Evolutionary conservation across 2,888 invertebrate genomes (phyloP), one percentile per base, ranked within the genome.

Genomic region (Chymomyza caudatula): DNA sequence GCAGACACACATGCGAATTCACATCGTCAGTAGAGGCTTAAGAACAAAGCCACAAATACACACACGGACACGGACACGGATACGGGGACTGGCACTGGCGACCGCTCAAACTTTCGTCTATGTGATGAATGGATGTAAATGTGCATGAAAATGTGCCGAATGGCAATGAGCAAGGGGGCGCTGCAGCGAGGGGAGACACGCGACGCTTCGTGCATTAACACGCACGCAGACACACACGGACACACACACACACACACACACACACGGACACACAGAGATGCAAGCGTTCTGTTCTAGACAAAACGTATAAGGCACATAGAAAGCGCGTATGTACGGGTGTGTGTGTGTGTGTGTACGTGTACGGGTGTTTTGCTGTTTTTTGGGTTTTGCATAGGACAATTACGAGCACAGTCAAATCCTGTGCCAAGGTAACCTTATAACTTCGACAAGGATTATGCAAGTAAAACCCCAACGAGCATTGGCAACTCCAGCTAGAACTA

Each of bases 401-500:
- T 65, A 69, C 60, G 59, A 60, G 4, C 64, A 62, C 52, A 59
- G 8, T 2, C 71, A 78, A 78, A 76, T 72, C 74, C 76, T 65
- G 63, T 67, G 68, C 68, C 69, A 75, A 79, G 67, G 65, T 71
- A 61, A 58, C 68, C 73, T 69, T 71, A 71, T 67, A 77, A 80
- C 68, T 83, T 67, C 64, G 59, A 63, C 64, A 60, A 61, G 80
- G 80, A 77, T 85, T 83, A 80, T 65, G 75, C 69, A 65, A 57
- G 70, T 15, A 15, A 25, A 25, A 25, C 23, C 63, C 52, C 17
- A 22, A 11, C 4, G 19, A 13, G 47, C 15, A 47, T 19, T 15
- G 47, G 47, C 47, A 17, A 17, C 17, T 44, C 44, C 5, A 6
- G 44, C 5, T 5, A 37, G 11, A 2, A 11, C 2, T 8, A 37